These are phyloP conservation scores for Thryonomys swinderianus DNA, from an alignment of 2,113 vertebrate species.

Conservation along the genomic window DNA sequence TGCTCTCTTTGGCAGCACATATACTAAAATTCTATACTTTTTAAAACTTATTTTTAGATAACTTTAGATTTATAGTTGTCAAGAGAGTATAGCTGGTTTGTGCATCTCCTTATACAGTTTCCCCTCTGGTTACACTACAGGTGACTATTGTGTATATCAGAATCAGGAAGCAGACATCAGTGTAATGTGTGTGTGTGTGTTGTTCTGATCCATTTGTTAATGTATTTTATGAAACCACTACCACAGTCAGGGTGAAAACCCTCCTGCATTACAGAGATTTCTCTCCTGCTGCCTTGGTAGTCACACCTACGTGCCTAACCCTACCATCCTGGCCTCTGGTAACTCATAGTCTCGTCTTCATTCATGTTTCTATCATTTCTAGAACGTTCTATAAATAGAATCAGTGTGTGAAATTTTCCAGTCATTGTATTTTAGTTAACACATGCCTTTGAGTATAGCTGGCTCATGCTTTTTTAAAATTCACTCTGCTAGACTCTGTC, in stretches of 20 bases:
- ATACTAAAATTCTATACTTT: neutral
- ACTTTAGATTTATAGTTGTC: neutral
- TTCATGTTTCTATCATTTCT: neutral
- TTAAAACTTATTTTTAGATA: neutral
- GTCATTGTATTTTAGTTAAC: too few species aligned
- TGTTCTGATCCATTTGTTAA: neutral
- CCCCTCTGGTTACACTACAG: fast-evolving
- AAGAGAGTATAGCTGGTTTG: neutral
- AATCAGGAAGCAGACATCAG: neutral
- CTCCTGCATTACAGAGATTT: too few species aligned
- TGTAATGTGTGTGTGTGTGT: too few species aligned
- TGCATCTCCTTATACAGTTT: neutral
- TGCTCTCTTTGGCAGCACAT: too few species aligned
- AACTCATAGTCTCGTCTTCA: neutral
- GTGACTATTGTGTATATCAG: too few species aligned
- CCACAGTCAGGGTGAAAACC: neutral
- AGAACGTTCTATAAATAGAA: neutral
- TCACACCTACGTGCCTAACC: too few species aligned
- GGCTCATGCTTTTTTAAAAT: neutral
- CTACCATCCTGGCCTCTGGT: neutral
- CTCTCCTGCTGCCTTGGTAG: too few species aligned
- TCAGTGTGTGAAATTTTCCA: neutral
- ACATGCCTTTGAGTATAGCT: neutral
- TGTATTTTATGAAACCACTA: neutral
- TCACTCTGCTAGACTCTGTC: neutral